A percentile compares a stretch with the other conserved stretches of the same genome.
Evolutionary conservation across 2,113 vertebrate species (phyloP).

Genomic region (Pituophis catenifer): DNA sequence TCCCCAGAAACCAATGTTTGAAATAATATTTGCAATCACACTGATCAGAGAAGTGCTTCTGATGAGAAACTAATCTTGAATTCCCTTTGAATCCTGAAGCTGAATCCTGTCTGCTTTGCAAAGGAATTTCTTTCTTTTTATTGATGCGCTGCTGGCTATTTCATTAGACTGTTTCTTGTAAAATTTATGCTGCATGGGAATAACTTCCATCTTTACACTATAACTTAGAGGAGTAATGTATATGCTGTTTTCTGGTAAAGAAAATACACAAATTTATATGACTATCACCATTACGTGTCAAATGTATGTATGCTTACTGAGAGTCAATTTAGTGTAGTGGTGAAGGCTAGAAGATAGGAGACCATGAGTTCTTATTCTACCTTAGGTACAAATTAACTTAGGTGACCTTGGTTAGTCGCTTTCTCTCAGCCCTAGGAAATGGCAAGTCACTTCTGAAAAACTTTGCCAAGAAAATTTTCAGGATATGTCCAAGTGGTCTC

Average conservation of each 20-base stretch:
- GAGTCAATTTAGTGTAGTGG: neutral
- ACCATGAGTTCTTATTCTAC: neutral
- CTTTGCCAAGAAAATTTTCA: too few relatives aligned
- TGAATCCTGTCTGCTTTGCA: slow-evolving; percentile 30
- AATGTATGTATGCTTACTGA: neutral
- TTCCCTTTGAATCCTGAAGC: slow-evolving; percentile 47
- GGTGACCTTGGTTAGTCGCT: neutral
- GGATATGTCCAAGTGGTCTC: too few relatives aligned
- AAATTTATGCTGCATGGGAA: slow-evolving; percentile 17
- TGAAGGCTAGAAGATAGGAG: neutral
- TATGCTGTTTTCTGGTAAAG: neutral
- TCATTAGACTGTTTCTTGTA: slow-evolving; percentile 34
- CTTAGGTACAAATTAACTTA: neutral
- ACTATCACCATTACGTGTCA: neutral
- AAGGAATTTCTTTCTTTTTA: slow-evolving; percentile 5
- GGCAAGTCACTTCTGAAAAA: too few relatives aligned
- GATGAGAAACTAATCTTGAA: slow-evolving; percentile 38
- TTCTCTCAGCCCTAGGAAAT: neutral
- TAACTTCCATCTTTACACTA: neutral
- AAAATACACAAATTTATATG: slow-evolving; percentile 19
- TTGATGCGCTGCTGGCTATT: slow-evolving; percentile 17
- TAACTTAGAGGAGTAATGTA: slow-evolving; percentile 22
- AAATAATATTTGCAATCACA: slow-evolving; percentile 44
- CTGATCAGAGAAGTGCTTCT: slow-evolving; percentile 41
- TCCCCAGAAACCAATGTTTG: slow-evolving; percentile 14